These are phyloP conservation scores for Ursus arctos DNA, from an alignment of 2,113 vertebrate species.

Conservation along the genomic window DNA sequence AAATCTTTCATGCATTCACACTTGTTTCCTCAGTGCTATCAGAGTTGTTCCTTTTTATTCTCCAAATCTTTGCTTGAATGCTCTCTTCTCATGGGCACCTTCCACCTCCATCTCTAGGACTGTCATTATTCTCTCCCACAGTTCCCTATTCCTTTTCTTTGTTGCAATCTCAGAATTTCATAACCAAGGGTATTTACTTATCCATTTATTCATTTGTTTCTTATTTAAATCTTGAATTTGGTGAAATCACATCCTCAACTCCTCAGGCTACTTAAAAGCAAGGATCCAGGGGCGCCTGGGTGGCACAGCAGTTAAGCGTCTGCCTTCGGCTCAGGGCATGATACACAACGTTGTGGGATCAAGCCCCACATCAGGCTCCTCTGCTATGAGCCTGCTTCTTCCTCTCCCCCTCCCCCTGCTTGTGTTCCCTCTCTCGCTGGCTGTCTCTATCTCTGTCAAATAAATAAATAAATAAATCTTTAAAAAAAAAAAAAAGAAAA, in stretches of 20 bases:
- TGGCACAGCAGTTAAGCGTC: too few species aligned
- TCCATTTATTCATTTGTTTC: not conserved
- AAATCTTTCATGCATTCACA: not conserved
- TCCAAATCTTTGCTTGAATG: not conserved
- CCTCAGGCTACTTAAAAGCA: not conserved
- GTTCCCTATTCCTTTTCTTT: not conserved
- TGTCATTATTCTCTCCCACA: not conserved
- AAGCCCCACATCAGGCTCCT: too few species aligned
- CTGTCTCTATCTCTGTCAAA: too few species aligned
- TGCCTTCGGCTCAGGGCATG: too few species aligned
- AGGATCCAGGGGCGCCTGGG: not conserved
- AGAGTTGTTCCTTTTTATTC: not conserved
- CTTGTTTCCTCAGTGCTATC: not conserved
- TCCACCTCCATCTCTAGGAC: not conserved
- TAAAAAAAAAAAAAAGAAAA: too few species aligned
- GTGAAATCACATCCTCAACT: conserved; percentile 5
- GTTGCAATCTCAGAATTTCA: not conserved
- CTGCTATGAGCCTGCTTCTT: too few species aligned
- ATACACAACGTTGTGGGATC: too few species aligned
- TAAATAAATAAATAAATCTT: too few species aligned
- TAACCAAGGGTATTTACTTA: not conserved
- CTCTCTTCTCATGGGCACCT: not conserved
- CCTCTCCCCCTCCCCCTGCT: too few species aligned
- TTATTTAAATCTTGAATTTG: not conserved
- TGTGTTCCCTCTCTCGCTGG: too few species aligned